Base-by-base conservation (phyloP, 2,113 vertebrate species). In the Meleagris gallopavo region DNA sequence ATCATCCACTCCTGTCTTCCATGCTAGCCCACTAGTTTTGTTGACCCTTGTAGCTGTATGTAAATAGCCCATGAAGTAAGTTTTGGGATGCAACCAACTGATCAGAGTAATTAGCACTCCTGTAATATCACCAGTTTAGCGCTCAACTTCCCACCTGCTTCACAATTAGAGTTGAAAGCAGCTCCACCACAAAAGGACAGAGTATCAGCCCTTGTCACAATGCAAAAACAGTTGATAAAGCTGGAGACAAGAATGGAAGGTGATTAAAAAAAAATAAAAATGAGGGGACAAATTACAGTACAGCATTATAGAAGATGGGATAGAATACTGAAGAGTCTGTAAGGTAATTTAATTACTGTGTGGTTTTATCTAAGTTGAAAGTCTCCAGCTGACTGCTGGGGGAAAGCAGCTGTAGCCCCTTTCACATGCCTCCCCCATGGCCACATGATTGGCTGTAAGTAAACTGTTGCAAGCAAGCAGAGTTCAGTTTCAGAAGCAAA, bases 391-490 rank as follows among this genome's bases (percentile, higher is more conserved):
- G 64, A 48, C 20, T 38, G 88, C 65, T 38, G 54, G n/a, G 41
- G 67, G 48, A 64, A 38, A 3, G 46, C 3, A 3, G 74, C 66
- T 30, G 70, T 18, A 43, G 61, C 25, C 60, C 18, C 20, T 32
- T 81, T 54, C 65, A 70, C 0, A 1, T 16, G 81, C 70, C 41
- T 90, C 43, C 62, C 66, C 41, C 40, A 22, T 8, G 0, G 0
- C 66, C 62, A 67, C 57, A 72, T 43, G 73, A 57, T 34, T 0
- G 6, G 45, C 65, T 89, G n/a, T 19, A 72, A 70, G 41, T 40
- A 29, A 91, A 78, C 38, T 64, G 65, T 20, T 54, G 38, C 32
- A 30, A 30, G 38, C 3, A 3, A 80, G 73, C 69, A 76, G 86
- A n/a, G 11, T 25, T 80, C 11, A 5, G 2, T 24, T 80, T 70